phyloP scores from a whole-genome alignment of 2,888 invertebrate genomes.

The Epistrophe grossulariae region DNA sequence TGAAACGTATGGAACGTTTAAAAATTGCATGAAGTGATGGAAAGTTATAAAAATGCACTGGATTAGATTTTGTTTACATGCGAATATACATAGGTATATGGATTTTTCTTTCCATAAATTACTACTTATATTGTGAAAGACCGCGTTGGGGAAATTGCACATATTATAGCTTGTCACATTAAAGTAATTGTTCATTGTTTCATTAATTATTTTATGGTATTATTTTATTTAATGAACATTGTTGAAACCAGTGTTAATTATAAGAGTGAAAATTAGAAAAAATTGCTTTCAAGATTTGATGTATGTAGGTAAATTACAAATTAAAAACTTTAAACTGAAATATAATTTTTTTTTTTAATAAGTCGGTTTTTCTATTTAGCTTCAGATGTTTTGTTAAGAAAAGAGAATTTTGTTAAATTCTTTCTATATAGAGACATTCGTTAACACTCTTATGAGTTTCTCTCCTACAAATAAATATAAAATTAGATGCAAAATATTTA shows the following conservation, averaged over 20 bases:
- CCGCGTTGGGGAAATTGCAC: slow-evolving; percentile 17
- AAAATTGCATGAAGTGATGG: slow-evolving; percentile 9
- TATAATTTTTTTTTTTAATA: no score
- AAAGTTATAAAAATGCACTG: slow-evolving; percentile 58
- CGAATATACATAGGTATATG: not conserved
- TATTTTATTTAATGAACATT: not conserved
- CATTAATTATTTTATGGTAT: not conserved
- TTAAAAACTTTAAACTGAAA: not conserved
- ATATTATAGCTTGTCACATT: slow-evolving; percentile 4
- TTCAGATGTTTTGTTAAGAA: no score
- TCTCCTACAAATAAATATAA: no score
- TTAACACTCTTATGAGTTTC: no score
- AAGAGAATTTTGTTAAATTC: no score
- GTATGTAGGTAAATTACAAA: not conserved
- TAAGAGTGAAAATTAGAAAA: not conserved
- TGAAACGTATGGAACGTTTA: slow-evolving; percentile 2
- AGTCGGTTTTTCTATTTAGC: no score
- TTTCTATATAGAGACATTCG: no score
- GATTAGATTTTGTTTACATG: slow-evolving; percentile 45
- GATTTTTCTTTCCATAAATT: not conserved
- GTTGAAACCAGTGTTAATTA: not conserved
- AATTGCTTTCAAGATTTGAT: not conserved
- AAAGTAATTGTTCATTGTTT: slow-evolving; percentile 4
- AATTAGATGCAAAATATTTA: no score
- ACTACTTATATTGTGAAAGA: not conserved